phyloP scores from a whole-genome alignment of 2,113 vertebrate species.

The Phycodurus eques region DNA sequence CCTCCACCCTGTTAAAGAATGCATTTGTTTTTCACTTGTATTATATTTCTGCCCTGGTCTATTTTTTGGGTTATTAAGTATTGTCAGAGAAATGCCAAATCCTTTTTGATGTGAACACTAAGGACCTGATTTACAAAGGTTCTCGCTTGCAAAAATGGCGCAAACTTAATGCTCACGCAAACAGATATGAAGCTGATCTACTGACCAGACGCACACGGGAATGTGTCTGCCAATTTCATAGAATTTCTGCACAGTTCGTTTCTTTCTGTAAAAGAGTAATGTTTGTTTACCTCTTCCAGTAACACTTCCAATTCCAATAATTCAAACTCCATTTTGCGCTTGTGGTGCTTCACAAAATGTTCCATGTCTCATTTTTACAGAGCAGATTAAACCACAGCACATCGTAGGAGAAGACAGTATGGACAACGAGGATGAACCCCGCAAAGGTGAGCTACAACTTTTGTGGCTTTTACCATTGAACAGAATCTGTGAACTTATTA shows the following conservation, averaged over 20 bases:
- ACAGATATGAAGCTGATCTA: neutral
- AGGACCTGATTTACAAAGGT: neutral
- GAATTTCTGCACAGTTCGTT: neutral
- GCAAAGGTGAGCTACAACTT: conserved; percentile 79
- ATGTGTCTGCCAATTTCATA: neutral
- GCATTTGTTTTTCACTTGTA: conserved; percentile 11
- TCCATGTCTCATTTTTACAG: conserved; percentile 66
- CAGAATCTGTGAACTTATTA: neutral
- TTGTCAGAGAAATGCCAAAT: conserved; percentile 24
- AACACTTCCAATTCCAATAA: neutral
- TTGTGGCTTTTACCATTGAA: neutral
- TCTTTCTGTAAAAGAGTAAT: neutral
- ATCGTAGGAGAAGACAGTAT: conserved; percentile 86
- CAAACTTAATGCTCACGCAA: neutral
- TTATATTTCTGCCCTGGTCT: conserved; percentile 9
- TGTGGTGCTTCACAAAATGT: neutral
- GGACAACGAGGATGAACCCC: conserved; percentile 87
- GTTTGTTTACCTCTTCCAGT: neutral
- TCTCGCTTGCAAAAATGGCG: neutral
- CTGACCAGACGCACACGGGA: neutral
- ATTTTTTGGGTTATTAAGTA: conserved; percentile 17
- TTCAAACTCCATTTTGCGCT: neutral
- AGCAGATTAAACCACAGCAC: conserved; percentile 88
- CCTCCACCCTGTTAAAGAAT: conserved; percentile 31
- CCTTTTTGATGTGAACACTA: neutral